These are phyloP conservation scores for Caenorhabditis tropicalis DNA, from an alignment of 1,140 invertebrate species.

Conservation along the genomic window DNA sequence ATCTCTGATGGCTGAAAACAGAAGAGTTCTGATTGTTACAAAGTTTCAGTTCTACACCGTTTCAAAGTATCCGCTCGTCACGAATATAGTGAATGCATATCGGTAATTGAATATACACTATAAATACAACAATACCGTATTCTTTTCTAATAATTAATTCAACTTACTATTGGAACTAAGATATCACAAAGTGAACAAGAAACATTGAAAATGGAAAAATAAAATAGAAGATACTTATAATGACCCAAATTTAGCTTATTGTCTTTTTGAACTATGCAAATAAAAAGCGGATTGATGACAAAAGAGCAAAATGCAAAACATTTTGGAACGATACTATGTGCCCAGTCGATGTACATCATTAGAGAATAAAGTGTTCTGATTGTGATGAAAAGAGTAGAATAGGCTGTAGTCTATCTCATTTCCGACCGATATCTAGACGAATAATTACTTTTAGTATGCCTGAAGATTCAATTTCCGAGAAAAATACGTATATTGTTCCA, in stretches of 20 bases:
- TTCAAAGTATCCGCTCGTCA: neutral
- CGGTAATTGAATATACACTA: neutral
- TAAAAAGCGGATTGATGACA: neutral
- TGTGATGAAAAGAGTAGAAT: too few relatives aligned
- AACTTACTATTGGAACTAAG: neutral
- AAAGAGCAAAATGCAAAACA: neutral
- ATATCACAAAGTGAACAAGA: neutral
- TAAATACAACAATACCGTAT: neutral
- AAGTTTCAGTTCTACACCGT: neutral
- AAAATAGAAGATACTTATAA: neutral
- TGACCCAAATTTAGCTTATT: neutral
- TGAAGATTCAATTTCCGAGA: too few relatives aligned
- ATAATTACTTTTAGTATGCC: too few relatives aligned
- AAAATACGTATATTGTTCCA: too few relatives aligned
- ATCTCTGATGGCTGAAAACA: neutral
- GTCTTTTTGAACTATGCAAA: neutral
- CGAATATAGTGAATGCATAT: conserved; percentile 2
- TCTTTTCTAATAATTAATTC: neutral
- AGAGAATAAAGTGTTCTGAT: too few relatives aligned
- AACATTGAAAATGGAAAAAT: neutral
- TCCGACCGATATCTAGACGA: too few relatives aligned
- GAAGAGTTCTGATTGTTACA: neutral
- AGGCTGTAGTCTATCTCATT: too few relatives aligned
- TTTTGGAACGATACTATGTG: neutral
- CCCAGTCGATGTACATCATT: neutral